Evolutionary conservation across 2,888 invertebrate species (phyloP), one percentile per base, ranked within the genome.

Genomic region (Altica lythri): DNA sequence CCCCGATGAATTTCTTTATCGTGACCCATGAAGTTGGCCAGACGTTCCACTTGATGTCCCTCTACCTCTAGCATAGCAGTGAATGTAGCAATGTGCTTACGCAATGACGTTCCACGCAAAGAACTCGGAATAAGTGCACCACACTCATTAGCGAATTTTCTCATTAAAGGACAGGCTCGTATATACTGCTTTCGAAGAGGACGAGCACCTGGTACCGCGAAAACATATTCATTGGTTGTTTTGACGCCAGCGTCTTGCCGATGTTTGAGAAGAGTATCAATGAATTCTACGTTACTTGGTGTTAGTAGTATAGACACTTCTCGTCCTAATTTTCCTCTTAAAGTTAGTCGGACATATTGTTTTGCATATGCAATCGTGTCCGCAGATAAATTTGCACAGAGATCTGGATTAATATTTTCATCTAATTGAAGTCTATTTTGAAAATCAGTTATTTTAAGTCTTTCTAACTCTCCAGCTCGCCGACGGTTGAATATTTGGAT

Each of bases 401-500:
- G n/a, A n/a, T n/a, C n/a, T 22, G 18, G 16, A 13, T 46, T 34
- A 14, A 35, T 10, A 35, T 35, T 6, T 4, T 46, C 46, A 30
- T 18, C 17, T 18, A 44, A 17, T 6, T 18, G 17, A 17, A 30
- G 18, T n/a, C 32, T 30, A 8, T 32, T 30, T 17, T 9, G 32
- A 37, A 12, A 57, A 47, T 57, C 53, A 13, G 50, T 44, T 18
- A 57, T 38, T 29, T 34, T 43, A n/a, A 54, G 18, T 29, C 49
- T 45, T 46, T 57, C 46, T 4, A 53, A 32, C 55, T 60, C 53
- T 18, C 58, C 59, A 13, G 61, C 57, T 35, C 58, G 13, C 14
- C 58, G 46, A 46, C 60, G 27, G 35, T 63, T 63, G 34, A 61
- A 63, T 2, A 60, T 16, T 25, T 57, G 57, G 6, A 63, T n/a